These are phyloP conservation scores for Bradypus variegatus DNA, from an alignment of 2,797 vertebrate species.

Conservation along the genomic window DNA sequence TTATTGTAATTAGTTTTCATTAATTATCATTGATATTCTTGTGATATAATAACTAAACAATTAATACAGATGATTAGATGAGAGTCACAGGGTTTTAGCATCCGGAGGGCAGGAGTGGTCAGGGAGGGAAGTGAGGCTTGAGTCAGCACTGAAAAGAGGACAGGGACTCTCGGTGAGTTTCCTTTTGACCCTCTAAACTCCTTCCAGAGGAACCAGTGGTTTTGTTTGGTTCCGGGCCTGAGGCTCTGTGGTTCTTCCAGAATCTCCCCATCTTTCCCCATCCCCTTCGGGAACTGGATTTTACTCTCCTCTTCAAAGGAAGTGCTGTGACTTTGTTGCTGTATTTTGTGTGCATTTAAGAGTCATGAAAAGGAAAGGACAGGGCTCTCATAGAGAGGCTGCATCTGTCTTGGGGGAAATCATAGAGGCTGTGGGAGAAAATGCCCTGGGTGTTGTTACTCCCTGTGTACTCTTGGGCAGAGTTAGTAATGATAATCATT, in stretches of 20 bases:
- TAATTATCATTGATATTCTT: neutral
- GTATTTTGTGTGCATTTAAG: neutral
- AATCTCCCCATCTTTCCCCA: neutral
- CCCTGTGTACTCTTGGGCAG: neutral
- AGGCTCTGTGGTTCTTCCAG: neutral
- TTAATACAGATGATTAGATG: neutral
- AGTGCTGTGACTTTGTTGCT: neutral
- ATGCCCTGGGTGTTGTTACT: neutral
- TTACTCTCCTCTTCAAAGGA: neutral
- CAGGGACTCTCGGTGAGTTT: constrained; percentile 4
- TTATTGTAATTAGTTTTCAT: neutral
- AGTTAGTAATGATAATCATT: neutral
- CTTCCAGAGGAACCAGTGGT: neutral
- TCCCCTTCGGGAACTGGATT: neutral
- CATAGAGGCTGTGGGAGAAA: neutral
- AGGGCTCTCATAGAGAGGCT: neutral
- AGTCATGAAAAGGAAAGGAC: neutral
- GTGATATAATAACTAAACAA: neutral
- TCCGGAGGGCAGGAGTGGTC: neutral
- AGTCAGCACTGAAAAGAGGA: neutral
- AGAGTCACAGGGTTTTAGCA: neutral
- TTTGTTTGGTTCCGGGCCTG: constrained; percentile 10
- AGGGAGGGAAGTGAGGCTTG: constrained; percentile 18
- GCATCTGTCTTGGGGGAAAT: neutral
- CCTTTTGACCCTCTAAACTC: constrained; percentile 1